Base-by-base conservation (phyloP, 1,140 invertebrate genomes). In the Tetramorium parvispinum region DNA sequence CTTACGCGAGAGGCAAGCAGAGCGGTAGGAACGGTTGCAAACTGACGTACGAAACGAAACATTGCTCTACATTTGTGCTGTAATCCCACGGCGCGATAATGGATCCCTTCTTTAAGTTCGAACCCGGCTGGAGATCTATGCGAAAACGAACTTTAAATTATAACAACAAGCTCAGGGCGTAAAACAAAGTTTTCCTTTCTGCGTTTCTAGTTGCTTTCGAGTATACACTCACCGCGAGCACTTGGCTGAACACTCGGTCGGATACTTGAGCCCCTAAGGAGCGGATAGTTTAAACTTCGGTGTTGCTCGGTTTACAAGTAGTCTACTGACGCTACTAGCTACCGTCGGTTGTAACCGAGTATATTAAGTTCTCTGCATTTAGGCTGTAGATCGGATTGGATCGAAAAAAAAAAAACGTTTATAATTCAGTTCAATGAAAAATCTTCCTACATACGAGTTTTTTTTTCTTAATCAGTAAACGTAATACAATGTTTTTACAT, bases 201-300 rank as follows among this genome's bases (percentile, higher is more conserved):
- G 68, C 66, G 53, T 73, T 78, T 86, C 71, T 86, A 49, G 63
- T 71, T 57, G 61, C 53, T 77, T 77, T 55, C 63, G 43, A 61
- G 73, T 46, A 57, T 46, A 87, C 51, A 87, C 46, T 86, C 73
- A 63, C 55, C 46, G 11, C 63, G 43, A 18, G 71, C 71, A 78
- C 53, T 82, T 43, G 78, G 78, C 78, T 43, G 79, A 59, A 40
- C 40, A 53, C 86, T 86, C 66, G 86, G 76, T 68, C 27, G 46
- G 75, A 32, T 63, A 81, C 87, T 88, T 55, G 76, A 88, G 51
- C 37, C 65, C 86, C 66, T 77, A 88, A 86, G 85, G 83, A 88
- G 85, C 68, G 59, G 66, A 87, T 88, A 81, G 87, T 82, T 88
- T 81, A 86, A 88, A 79, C 76, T 87, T 63, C n/a, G 85, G 21